Percentiles rank a stretch among this genome's conserved stretches.
Conservation (phyloP, 92 coral and sea anemone species). For the Zoanthus sansibaricus region DNA sequence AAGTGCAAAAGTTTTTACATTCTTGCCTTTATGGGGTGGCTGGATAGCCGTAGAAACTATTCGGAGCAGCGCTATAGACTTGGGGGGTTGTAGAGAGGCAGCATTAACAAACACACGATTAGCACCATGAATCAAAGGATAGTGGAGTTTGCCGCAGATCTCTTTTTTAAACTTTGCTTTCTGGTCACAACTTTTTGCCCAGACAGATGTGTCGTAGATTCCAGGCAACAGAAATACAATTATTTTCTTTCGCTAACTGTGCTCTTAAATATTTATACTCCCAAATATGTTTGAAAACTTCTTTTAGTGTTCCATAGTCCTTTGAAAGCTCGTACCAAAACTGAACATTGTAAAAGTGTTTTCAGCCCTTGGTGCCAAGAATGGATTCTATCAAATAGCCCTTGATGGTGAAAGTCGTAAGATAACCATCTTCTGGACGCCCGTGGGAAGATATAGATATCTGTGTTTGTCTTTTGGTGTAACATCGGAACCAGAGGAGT, state of each 20-base stretch:
- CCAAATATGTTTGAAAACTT: too few relatives aligned
- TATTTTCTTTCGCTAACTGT: slow-evolving; percentile 69
- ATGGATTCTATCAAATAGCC: neutral
- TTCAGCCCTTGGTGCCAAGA: neutral
- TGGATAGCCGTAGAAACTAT: slow-evolving; percentile 57
- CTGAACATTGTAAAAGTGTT: too few relatives aligned
- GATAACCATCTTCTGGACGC: neutral
- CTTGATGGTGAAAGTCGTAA: neutral
- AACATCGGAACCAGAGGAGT: neutral
- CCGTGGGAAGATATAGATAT: neutral
- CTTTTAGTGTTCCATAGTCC: too few relatives aligned
- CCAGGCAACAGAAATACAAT: slow-evolving; percentile 68
- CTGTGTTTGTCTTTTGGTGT: neutral
- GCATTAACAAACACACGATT: slow-evolving; percentile 32
- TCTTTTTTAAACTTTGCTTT: slow-evolving; percentile 38
- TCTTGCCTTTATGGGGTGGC: slow-evolving; percentile 25
- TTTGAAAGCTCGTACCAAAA: too few relatives aligned
- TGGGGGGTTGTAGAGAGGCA: slow-evolving; percentile 10
- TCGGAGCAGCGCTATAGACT: slow-evolving; percentile 56
- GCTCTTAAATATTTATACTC: too few relatives aligned
- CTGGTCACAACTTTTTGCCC: slow-evolving; percentile 51
- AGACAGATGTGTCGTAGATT: slow-evolving; percentile 58
- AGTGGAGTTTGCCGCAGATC: slow-evolving; percentile 61
- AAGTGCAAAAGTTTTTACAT: slow-evolving; percentile 51
- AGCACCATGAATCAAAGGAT: slow-evolving; percentile 64